Evolutionary conservation across 2,113 vertebrate species (phyloP).

Genomic region (Prionailurus bengalensis): DNA sequence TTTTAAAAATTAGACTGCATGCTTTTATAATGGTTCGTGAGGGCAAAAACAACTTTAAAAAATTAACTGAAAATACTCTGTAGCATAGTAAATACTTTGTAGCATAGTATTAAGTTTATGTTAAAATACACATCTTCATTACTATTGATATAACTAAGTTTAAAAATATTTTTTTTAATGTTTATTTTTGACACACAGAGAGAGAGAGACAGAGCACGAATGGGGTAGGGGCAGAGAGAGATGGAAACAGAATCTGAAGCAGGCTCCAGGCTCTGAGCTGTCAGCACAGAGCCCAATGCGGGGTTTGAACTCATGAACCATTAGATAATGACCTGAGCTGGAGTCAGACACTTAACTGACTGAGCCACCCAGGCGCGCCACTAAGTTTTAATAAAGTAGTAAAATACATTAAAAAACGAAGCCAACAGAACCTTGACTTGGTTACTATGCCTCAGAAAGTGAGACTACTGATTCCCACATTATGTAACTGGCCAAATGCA

Average conservation of each 20-base stretch:
- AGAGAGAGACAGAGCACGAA: too few species aligned
- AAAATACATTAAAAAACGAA: constrained; percentile 51
- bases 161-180: background rate
- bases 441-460: background rate
- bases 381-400: background rate
- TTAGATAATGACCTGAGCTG: too few species aligned
- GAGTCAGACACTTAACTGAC: too few species aligned
- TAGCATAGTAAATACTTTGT: background rate
- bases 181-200: too few species aligned
- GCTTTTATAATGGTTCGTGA: constrained; percentile 51
- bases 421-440: background rate
- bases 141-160: constrained; percentile 9
- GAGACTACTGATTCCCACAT: background rate
- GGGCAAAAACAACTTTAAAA: constrained; percentile 38
- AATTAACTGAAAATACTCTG: constrained; percentile 30
- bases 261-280: too few species aligned
- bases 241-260: too few species aligned
- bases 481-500: background rate
- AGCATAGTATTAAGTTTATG: constrained; percentile 24
- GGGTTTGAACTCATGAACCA: too few species aligned
- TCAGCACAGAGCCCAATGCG: too few species aligned
- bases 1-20: constrained; percentile 13
- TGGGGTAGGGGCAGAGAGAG: too few species aligned
- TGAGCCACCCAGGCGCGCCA: background rate
- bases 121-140: constrained; percentile 60